Evolutionary conservation across 2,797 vertebrate species (phyloP), one percentile per base, ranked within the genome.

Genomic region (Lutjanus argentimaculatus): DNA sequence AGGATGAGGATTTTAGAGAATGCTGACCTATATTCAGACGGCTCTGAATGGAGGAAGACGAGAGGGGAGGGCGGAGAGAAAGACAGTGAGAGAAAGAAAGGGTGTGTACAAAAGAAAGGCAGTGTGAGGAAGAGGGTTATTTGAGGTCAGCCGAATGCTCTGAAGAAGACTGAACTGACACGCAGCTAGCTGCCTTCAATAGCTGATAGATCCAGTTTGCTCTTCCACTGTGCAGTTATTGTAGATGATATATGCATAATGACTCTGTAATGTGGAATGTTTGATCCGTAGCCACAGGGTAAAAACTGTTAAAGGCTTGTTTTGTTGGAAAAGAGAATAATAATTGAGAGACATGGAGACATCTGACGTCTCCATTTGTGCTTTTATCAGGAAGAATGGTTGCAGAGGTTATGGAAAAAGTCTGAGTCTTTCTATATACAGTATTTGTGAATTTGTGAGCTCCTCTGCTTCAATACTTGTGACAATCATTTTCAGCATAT

Each of bases 11-110:
- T 90, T 93, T 93, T 76, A 85, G 83, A 91, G 83, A 88, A 82
- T 16, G 77, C 83, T 93, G 93, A 94, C 92, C 93, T 91, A 92
- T 75, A 94, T 95, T 92, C 86, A 83, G 43, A 79, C 36, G 19
- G 70, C 73, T 81, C 52, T 85, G 78, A 89, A 86, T 73, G 51
- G 70, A 86, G 36, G 30, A 36, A 64, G 84, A 59, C 22, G 75
- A 19, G 45, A 71, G 14, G 51, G 46, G 52, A 79, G 70, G 75
- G 79, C 13, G 21, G 56, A 56, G 65, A 59, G 62, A 8, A 30
- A 55, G 42, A 56, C 25, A 53, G 59, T 11, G 17, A 59, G 63
- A 45, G 72, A 59, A 79, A 45, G 72, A 59, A 79, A 73, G 82
- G 46, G 65, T 72, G 58, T 48, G 59, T 69, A 57, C 7, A 77